These are phyloP conservation scores for Halocaridina rubra DNA, from an alignment of 2,888 invertebrate species.

Conservation along the genomic window DNA sequence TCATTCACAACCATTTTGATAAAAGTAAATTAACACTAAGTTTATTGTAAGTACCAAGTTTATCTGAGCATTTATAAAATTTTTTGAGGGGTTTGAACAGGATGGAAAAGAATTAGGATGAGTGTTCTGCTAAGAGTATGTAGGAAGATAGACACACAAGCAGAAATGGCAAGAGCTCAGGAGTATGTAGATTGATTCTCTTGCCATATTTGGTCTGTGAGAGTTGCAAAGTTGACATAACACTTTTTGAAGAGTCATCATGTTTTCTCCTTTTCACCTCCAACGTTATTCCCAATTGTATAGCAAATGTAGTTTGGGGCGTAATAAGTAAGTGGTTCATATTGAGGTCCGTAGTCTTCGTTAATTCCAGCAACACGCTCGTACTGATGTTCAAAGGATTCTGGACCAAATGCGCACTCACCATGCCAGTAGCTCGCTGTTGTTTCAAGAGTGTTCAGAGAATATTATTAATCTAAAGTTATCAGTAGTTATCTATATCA, in stretches of 20 bases:
- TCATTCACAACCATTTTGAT: no score
- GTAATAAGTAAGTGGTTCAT: constrained; percentile 31
- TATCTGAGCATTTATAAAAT: no score
- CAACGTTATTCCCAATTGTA: constrained; percentile 42
- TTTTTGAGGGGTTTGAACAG: no score
- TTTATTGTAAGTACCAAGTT: no score
- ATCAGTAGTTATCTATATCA: no score
- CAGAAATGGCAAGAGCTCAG: no score
- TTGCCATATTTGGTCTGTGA: neutral
- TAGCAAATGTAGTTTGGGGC: constrained; percentile 52
- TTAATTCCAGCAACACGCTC: constrained; percentile 44
- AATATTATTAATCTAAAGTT: no score
- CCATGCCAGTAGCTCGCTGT: constrained; percentile 49
- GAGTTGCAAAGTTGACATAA: neutral
- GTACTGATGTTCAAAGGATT: constrained; percentile 52
- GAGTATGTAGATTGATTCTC: neutral
- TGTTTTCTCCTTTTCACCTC: neutral
- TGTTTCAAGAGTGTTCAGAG: no score
- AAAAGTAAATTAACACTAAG: no score
- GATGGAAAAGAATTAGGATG: no score
- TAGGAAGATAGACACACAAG: no score
- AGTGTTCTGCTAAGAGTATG: no score
- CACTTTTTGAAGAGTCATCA: neutral
- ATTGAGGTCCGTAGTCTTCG: constrained; percentile 55
- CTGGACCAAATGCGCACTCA: constrained; percentile 48